These are phyloP conservation scores for Trissolcus japonicus DNA, from an alignment of 2,888 invertebrate species.

Conservation along the genomic window DNA sequence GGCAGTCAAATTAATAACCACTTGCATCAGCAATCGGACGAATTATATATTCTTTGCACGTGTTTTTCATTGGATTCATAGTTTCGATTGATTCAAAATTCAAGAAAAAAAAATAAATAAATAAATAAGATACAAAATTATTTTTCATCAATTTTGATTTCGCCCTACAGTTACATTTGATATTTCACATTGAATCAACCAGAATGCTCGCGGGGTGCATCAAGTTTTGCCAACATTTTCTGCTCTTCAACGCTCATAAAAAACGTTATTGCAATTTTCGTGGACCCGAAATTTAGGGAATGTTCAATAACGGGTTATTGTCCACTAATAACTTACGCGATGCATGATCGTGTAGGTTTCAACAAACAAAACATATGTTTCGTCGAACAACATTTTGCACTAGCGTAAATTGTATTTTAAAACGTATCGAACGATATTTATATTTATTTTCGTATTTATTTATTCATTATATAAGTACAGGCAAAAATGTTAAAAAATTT, in stretches of 20 bases:
- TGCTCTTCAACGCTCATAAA: constrained; percentile 53
- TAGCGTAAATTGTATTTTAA: no score
- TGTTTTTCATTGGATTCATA: not conserved
- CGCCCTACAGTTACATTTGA: constrained; percentile 21
- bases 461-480: no score
- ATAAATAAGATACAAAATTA: constrained; percentile 15
- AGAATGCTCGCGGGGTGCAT: constrained; percentile 28
- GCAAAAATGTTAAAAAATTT: no score
- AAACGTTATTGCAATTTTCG: constrained; percentile 51
- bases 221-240: constrained; percentile 37
- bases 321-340: constrained; percentile 35
- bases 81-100: constrained; percentile 13
- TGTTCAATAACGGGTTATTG: constrained; percentile 55
- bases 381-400: no score
- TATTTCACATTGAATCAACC: constrained; percentile 39
- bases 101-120: constrained; percentile 2
- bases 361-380: constrained; percentile 31
- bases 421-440: no score
- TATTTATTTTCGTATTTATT: no score
- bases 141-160: constrained; percentile 41
- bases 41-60: constrained; percentile 17
- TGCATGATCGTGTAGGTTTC: constrained; percentile 26
- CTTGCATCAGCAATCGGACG: constrained; percentile 17
- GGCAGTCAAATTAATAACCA: constrained; percentile 2
- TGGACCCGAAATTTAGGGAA: constrained; percentile 51